Evolutionary conservation across 2,113 vertebrate species (phyloP), one percentile per base, ranked within the genome.

Genomic region (Echinops telfairi): DNA sequence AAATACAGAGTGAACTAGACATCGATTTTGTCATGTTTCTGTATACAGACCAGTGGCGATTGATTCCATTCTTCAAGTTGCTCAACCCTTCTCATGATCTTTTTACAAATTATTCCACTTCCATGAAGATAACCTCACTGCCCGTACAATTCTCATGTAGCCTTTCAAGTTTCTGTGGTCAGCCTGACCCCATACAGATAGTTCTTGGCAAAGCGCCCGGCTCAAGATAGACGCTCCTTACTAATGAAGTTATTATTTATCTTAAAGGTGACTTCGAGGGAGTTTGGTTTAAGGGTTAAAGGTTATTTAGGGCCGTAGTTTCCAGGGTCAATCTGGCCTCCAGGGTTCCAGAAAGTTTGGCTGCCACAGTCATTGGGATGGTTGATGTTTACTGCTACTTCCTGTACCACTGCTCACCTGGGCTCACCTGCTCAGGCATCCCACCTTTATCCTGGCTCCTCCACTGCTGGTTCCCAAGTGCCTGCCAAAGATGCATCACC

Each of bases 381-480:
- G n/a, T 3, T 23, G 38, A 31, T 23, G 4, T 38, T 29, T 17
- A 29, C 2, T 1, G 20, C 3, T 5, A 1, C 80, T 2, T 23
- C 19, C 43, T 3, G 17, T 1, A 0, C 71, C 4, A 2, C 25
- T 0, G 33, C 7, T 22, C 27, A 12, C 62, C 71, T 60, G 1
- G 4, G 22, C 22, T 10, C 60, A 11, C 1, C 5, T 36, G 66
- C 64, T 0, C 9, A 17, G 40, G 36, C 22, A 7, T 40, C 22
- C 20, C 43, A 40, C 4, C 31, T 29, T 31, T 68, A 6, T 19
- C 23, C 70, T 8, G 25, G 6, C 91, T 77, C 62, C 91, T 77
- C 62, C 86, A 31, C 3, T 22, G 22, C 83, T 75, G 53, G 17
- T 73, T 73, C 7, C 36, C 19, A 22, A 20, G n/a, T 73, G 33